phyloP scores from a whole-genome alignment of 2,888 invertebrate species.

The Clusia tigrina region DNA sequence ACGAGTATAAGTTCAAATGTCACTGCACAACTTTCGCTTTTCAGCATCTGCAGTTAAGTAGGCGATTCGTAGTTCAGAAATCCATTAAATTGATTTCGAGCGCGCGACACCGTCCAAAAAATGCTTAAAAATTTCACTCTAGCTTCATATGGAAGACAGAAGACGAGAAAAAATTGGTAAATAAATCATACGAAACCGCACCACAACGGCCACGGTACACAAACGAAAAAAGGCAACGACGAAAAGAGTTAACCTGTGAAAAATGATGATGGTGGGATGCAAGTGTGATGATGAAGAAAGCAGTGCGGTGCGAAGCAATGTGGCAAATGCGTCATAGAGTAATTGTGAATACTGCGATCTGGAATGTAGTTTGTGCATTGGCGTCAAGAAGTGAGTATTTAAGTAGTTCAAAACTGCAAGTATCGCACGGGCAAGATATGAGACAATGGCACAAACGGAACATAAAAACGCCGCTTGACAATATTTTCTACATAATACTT shows the following conservation, averaged over 20 bases:
- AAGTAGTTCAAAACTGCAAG: conserved; percentile 54
- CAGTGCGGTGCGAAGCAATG: neutral
- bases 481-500: too few relatives aligned
- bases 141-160: conserved; percentile 24
- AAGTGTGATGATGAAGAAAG: neutral
- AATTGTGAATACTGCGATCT: neutral
- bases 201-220: too few relatives aligned
- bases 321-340: conserved; percentile 34
- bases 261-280: neutral
- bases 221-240: neutral
- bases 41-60: neutral
- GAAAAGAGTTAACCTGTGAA: conserved; percentile 6
- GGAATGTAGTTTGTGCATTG: too few relatives aligned
- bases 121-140: conserved; percentile 45
- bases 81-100: conserved; percentile 39
- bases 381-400: too few relatives aligned
- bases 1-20: too few relatives aligned
- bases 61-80: neutral
- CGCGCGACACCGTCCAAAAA: conserved; percentile 45
- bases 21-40: neutral
- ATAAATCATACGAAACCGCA: conserved; percentile 19
- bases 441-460: conserved; percentile 17
- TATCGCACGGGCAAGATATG: too few relatives aligned
- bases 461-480: neutral
- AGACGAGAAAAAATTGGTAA: conserved; percentile 22